Base-by-base conservation (phyloP, 2,888 invertebrate genomes). In the Vannuccia rotundouncinata region DNA sequence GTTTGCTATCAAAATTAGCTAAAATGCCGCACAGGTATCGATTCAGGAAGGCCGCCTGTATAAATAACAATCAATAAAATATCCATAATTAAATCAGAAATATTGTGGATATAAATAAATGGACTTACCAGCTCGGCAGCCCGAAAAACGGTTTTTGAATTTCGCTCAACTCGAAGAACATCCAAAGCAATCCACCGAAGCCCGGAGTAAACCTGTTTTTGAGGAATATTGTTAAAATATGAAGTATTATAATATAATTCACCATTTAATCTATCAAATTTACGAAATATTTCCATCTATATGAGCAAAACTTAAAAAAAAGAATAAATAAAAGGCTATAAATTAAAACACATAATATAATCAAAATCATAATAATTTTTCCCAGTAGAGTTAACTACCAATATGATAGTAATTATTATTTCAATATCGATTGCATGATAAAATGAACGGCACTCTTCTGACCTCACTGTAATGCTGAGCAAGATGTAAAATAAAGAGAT, bases 171-270 rank as follows among this genome's bases (percentile, higher is more conserved):
- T 2, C 66, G 59, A n/a, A 78, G 28, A 1, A 78, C 78, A 22
- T 78, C 78, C 28, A 59, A 25, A 10, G 78, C 78, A 78, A 78
- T 78, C 78, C 78, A 78, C n/a, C 29, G 25, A 27, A 78, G 60
- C 27, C 78, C 78, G 17, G 60, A 59, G 27, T 29, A 78, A 28
- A 78, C 78, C 27, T 78, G 25, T 1, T 1, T 25, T 1, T 13
- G 27, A n/a, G n/a, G n/a, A n/a, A n/a, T n/a, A n/a, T n/a, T n/a
- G n/a, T n/a, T n/a, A n/a, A n/a, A n/a, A n/a, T n/a, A n/a, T n/a
- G n/a, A n/a, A n/a, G n/a, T n/a, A n/a, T n/a, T n/a, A n/a, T n/a
- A n/a, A n/a, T n/a, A n/a, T n/a, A n/a, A n/a, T n/a, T n/a, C n/a
- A n/a, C n/a, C n/a, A n/a, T n/a, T n/a, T n/a, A n/a, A n/a, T n/a